phyloP scores from a whole-genome alignment of 2,113 vertebrate genomes.

The Theristicus caerulescens region DNA sequence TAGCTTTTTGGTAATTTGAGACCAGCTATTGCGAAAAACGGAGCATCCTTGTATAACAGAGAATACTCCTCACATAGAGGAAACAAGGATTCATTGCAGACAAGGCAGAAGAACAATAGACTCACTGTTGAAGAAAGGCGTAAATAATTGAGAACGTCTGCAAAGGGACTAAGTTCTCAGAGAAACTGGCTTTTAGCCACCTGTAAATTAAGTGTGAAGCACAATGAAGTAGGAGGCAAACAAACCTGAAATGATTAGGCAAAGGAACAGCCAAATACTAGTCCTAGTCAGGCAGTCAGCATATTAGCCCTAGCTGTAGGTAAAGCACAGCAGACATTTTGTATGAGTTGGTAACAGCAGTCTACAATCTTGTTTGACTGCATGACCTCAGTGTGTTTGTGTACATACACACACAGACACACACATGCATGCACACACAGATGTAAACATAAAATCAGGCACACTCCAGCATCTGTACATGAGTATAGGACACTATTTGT shows the following conservation, averaged over 20 bases:
- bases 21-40: not conserved
- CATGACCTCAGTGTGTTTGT: too few relatives aligned
- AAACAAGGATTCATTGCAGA: constrained; percentile 19
- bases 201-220: constrained; percentile 39
- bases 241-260: not conserved
- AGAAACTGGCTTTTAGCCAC: constrained; percentile 27
- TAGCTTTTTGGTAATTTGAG: not conserved
- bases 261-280: not conserved
- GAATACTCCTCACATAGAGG: not conserved
- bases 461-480: not conserved
- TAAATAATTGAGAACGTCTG: constrained; percentile 46
- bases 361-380: not conserved
- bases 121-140: constrained; percentile 42
- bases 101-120: constrained; percentile 21
- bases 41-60: not conserved
- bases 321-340: not conserved
- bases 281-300: not conserved
- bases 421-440: too few relatives aligned
- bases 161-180: constrained; percentile 25
- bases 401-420: too few relatives aligned
- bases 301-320: not conserved
- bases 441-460: not conserved
- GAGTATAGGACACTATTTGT: not conserved
- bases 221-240: not conserved
- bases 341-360: not conserved